These are phyloP conservation scores for Bembecia ichneumoniformis DNA, from an alignment of 2,888 invertebrate species.

Conservation along the genomic window DNA sequence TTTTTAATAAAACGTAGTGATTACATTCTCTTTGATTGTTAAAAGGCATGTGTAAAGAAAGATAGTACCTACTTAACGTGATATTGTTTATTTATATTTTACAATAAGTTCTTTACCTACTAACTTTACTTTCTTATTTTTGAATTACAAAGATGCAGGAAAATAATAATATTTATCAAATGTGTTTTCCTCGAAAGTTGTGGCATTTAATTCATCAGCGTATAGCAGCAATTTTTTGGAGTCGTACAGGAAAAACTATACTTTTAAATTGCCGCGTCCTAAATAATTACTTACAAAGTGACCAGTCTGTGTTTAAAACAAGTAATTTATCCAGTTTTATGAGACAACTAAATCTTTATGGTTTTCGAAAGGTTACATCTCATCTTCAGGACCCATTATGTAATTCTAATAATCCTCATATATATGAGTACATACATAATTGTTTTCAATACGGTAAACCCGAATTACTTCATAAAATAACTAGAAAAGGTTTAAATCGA, in stretches of 20 bases:
- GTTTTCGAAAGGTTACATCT: constrained; percentile 75
- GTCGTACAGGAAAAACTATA: constrained; percentile 71
- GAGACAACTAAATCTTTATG: constrained; percentile 73
- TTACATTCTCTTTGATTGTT: too few species aligned
- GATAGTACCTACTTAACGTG: too few species aligned
- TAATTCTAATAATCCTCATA: constrained; percentile 70
- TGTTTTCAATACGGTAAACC: constrained; percentile 67
- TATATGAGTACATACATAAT: constrained; percentile 75
- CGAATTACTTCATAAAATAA: constrained; percentile 69
- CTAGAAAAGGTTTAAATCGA: constrained; percentile 57
- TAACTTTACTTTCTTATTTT: too few species aligned
- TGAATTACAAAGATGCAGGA: too few species aligned
- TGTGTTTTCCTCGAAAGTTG: constrained; percentile 77
- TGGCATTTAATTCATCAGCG: constrained; percentile 76
- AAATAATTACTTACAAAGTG: constrained; percentile 66
- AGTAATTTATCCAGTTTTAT: constrained; percentile 75
- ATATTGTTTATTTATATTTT: too few species aligned
- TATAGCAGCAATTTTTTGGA: constrained; percentile 75
- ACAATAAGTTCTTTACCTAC: too few species aligned
- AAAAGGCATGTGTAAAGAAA: too few species aligned
- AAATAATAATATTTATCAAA: constrained; percentile 28
- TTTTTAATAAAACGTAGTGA: too few species aligned
- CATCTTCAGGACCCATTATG: constrained; percentile 72
- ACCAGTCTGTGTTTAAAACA: constrained; percentile 72
- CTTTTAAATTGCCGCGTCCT: constrained; percentile 73